phyloP scores from a whole-genome alignment of 2,113 vertebrate genomes.

The Nesogale talazaci region DNA sequence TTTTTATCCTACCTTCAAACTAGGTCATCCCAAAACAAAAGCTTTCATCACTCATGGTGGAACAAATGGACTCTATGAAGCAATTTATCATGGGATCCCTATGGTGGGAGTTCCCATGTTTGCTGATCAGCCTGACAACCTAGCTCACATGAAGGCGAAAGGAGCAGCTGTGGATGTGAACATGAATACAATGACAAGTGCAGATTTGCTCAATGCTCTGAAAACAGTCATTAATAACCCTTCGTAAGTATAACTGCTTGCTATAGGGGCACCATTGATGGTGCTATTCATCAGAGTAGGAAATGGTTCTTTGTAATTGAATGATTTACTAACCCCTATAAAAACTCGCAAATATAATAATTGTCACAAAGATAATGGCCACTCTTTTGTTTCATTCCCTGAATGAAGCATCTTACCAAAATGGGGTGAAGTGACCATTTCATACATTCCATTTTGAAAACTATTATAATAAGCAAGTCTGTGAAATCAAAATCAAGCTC shows the following conservation, averaged over 20 bases:
- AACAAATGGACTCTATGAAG: conserved; percentile 93
- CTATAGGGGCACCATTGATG: background rate
- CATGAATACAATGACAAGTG: conserved; percentile 84
- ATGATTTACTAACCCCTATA: background rate
- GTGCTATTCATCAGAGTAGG: background rate
- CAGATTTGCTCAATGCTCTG: conserved; percentile 88
- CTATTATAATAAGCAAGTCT: too few relatives aligned
- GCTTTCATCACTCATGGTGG: conserved; percentile 94
- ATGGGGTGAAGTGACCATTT: background rate
- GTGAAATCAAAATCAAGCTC: too few relatives aligned
- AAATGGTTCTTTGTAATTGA: background rate
- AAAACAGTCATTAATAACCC: conserved; percentile 88
- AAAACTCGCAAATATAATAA: too few relatives aligned
- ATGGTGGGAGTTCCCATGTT: conserved; percentile 93
- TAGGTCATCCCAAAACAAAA: conserved; percentile 91
- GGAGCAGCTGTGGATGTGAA: conserved; percentile 88
- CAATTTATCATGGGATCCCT: conserved; percentile 92
- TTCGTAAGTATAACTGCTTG: conserved; percentile 85
- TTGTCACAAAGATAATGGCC: too few relatives aligned
- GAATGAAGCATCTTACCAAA: background rate
- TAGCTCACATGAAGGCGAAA: conserved; percentile 88
- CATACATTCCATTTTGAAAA: background rate
- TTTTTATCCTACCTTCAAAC: background rate
- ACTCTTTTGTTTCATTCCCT: background rate
- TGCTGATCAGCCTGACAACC: conserved; percentile 90